Evolutionary conservation across 2,113 vertebrate species (phyloP), one percentile per base, ranked within the genome.

Genomic region (Catharus minimus): DNA sequence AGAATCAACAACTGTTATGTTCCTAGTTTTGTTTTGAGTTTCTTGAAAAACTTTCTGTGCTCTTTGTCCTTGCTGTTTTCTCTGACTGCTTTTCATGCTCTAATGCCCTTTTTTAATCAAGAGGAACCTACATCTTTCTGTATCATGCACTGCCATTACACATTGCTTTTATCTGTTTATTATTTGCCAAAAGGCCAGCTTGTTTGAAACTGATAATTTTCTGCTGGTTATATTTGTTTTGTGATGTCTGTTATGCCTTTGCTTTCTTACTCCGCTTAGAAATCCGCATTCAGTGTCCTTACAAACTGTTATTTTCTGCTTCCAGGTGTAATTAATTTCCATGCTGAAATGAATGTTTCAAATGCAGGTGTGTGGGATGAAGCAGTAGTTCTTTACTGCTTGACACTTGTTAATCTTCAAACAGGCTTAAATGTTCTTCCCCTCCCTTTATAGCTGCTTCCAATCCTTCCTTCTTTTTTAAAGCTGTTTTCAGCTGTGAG

Each of bases 321-420:
- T 93, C 46, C 55, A 90, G 62, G 41, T 50, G 62, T 91, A 81
- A 86, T 92, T 94, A 92, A 86, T 94, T 88, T 91, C 61, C 50
- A 57, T 78, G 74, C 73, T 39, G 69, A 86, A 95, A 72, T 0
- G 0, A 81, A 57, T 30, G 65, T 65, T 95, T 77, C 46, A 72
- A 27, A 75, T 92, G 62, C 80, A 94, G 86, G 86, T 95, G 88
- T 95, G 80, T 90, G 83, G 90, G 86, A 89, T 87, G 89, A 92
- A 62, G 53, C 77, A 55, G 66, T 75, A 90, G 65, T 68, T 90
- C 80, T 90, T 91, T 90, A 69, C 83, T 94, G 66, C 65, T 89
- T 95, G 93, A 90, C 86, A 74, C 85, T 94, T 87, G 89, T 71
- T 95, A 95, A 95, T 95, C 92, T 95, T 94, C 82, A 93, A 88